Percentiles rank a stretch among this genome's conserved stretches.
phyloP scores from a whole-genome alignment of 2,113 vertebrate species.

The Xiphias gladius region DNA sequence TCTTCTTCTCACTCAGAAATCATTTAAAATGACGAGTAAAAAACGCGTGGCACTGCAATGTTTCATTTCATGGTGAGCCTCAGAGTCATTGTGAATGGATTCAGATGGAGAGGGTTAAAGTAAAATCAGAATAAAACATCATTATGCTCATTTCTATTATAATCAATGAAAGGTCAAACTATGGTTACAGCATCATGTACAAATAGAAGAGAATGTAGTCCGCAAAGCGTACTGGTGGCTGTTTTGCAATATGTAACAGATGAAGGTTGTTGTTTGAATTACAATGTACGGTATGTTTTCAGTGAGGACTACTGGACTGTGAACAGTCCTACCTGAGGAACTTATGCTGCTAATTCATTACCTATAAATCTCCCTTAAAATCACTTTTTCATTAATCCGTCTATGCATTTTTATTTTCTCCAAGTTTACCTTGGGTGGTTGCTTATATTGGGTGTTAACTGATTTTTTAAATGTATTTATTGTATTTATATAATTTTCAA shows the following conservation, averaged over 20 bases:
- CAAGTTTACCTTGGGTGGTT: neutral
- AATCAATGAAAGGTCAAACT: neutral
- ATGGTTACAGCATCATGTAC: neutral
- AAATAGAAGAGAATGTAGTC: neutral
- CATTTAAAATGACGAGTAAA: neutral
- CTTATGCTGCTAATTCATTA: slow-evolving; percentile 27
- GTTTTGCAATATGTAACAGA: neutral
- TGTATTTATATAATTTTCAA: slow-evolving; percentile 63
- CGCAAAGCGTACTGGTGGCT: neutral
- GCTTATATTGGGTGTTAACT: slow-evolving; percentile 7
- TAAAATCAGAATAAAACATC: neutral
- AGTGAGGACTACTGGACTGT: neutral
- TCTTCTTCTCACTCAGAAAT: neutral
- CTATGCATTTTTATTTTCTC: neutral
- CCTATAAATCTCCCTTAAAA: neutral
- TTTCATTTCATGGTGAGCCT: neutral
- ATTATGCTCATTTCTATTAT: neutral
- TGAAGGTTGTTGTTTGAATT: neutral
- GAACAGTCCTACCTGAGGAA: neutral
- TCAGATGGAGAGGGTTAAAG: neutral
- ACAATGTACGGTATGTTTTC: neutral
- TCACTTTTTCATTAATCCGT: neutral
- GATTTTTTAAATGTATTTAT: slow-evolving; percentile 59
- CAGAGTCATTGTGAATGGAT: neutral
- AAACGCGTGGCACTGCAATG: too few relatives aligned